Evolutionary conservation across 2,888 invertebrate species (phyloP).

Genomic region (Onchidella celtica): DNA sequence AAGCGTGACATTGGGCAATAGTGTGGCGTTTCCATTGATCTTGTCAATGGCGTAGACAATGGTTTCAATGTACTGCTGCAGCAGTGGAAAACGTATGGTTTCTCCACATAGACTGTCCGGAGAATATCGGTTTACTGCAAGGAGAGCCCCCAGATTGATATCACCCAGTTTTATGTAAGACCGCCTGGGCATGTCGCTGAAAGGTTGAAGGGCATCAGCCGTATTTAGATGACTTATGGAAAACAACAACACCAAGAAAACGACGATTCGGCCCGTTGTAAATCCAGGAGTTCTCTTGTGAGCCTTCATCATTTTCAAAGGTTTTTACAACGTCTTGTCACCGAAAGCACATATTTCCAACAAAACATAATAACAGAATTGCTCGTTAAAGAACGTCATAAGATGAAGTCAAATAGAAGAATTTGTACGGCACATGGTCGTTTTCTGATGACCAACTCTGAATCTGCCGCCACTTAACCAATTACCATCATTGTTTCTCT

Average conservation of each 20-base stretch:
- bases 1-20: conserved; percentile 47
- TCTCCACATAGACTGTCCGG: conserved; percentile 8
- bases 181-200: conserved; percentile 3
- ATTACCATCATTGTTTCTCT: no score
- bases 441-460: no score
- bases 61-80: conserved; percentile 40
- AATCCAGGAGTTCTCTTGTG: neutral
- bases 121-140: conserved; percentile 31
- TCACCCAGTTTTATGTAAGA: conserved; percentile 28
- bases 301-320: neutral
- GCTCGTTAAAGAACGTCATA: no score
- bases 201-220: conserved; percentile 1
- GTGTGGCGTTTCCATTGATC: conserved; percentile 15
- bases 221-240: neutral
- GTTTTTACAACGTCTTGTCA: no score
- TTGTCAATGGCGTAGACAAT: conserved; percentile 43
- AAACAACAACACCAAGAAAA: neutral
- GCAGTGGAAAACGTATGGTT: conserved; percentile 24
- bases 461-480: no score
- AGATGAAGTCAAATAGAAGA: no score
- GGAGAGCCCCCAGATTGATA: conserved; percentile 36
- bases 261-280: neutral
- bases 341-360: no score
- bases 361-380: no score
- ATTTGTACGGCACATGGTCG: no score